These are phyloP conservation scores for Syrmaticus mikado DNA, from an alignment of 2,113 vertebrate genomes.

Conservation along the genomic window DNA sequence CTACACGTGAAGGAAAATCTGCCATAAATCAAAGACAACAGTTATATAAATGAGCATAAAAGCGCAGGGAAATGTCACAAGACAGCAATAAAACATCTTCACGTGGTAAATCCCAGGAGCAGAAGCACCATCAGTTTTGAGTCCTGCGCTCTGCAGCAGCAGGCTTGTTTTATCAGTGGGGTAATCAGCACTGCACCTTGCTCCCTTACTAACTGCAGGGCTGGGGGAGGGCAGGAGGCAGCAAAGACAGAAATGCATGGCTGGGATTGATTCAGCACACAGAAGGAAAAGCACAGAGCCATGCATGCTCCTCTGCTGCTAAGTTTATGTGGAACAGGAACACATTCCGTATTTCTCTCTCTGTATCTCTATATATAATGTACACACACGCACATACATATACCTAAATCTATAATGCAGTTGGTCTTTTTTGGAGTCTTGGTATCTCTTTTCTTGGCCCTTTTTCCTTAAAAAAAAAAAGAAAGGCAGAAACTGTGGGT, in stretches of 20 bases:
- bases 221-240: background rate
- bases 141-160: background rate
- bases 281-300: background rate
- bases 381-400: rapidly evolving
- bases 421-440: background rate
- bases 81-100: constrained; percentile 40
- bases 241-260: rapidly evolving
- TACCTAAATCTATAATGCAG: too few species aligned
- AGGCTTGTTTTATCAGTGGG: background rate
- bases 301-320: background rate
- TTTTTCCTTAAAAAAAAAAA: background rate
- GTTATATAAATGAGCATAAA: constrained; percentile 56
- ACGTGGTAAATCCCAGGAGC: constrained; percentile 40
- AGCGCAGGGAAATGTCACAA: constrained; percentile 49
- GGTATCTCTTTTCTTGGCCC: background rate
- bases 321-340: background rate
- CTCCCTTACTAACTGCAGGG: background rate
- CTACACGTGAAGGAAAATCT: constrained; percentile 41
- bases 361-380: rapidly evolving
- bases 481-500: rapidly evolving
- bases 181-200: background rate
- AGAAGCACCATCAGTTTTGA: constrained; percentile 19
- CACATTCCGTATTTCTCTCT: rapidly evolving
- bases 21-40: constrained; percentile 53
- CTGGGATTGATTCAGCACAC: rapidly evolving